Evolutionary conservation across 2,797 vertebrate species (phyloP).

Genomic region (Hyperoplus immaculatus): DNA sequence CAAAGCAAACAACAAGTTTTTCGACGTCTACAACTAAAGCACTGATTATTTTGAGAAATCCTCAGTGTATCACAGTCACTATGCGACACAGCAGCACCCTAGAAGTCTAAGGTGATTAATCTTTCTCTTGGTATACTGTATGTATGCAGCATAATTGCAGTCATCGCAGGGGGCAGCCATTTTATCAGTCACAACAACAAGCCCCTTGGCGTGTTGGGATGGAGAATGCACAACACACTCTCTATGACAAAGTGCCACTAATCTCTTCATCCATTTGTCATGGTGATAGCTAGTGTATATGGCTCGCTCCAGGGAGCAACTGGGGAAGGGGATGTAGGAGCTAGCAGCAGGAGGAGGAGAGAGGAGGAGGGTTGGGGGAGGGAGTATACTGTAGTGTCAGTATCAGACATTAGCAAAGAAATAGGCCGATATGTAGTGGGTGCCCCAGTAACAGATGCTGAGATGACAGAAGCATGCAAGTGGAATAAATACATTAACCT

Average conservation of each 20-base stretch:
- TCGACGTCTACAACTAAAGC: background rate
- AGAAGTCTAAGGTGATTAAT: slow-evolving; percentile 36
- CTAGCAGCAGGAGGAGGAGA: slow-evolving; percentile 13
- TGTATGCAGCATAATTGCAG: slow-evolving; percentile 50
- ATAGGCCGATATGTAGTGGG: slow-evolving; percentile 58
- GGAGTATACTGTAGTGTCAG: slow-evolving; percentile 37
- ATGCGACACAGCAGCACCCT: background rate
- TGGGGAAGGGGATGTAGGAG: slow-evolving; percentile 14
- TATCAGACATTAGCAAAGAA: slow-evolving; percentile 43
- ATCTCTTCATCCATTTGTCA: slow-evolving; percentile 74
- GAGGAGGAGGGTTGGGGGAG: slow-evolving; percentile 8
- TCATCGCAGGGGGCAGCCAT: slow-evolving; percentile 55
- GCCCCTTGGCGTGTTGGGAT: slow-evolving; percentile 52
- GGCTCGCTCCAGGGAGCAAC: slow-evolving; percentile 45
- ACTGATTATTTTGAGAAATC: slow-evolving; percentile 36
- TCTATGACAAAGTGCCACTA: slow-evolving; percentile 68
- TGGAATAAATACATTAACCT: slow-evolving; percentile 65
- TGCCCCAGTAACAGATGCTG: slow-evolving; percentile 56
- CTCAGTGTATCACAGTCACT: background rate
- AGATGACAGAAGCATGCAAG: slow-evolving; percentile 33
- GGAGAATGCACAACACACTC: slow-evolving; percentile 40
- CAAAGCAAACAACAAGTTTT: background rate
- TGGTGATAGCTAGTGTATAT: slow-evolving; percentile 43
- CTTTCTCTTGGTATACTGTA: slow-evolving; percentile 32
- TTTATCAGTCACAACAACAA: slow-evolving; percentile 69